Percentiles rank a stretch among this genome's conserved stretches.
These are phyloP conservation scores for Liposcelis brunnea DNA, from an alignment of 2,888 invertebrate genomes.

Conservation along the genomic window DNA sequence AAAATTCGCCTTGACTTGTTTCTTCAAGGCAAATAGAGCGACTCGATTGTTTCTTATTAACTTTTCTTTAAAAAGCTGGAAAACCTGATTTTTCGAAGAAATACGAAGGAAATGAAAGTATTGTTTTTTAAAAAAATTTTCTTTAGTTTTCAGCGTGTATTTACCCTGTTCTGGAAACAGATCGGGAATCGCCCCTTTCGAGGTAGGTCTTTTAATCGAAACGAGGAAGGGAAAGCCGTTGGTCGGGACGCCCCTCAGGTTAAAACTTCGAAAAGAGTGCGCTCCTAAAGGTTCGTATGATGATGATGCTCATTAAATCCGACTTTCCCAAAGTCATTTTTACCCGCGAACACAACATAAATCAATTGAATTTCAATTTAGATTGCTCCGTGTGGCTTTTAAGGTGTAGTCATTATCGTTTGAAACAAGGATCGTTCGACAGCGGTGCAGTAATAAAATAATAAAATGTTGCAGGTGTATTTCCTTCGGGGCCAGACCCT, in stretches of 20 bases:
- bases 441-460: neutral
- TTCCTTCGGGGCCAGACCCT: slow-evolving; percentile 57
- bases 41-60: too few relatives aligned
- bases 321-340: too few relatives aligned
- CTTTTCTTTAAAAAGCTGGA: too few relatives aligned
- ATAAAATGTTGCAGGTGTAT: slow-evolving; percentile 7
- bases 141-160: slow-evolving; percentile 69
- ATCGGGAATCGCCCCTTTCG: slow-evolving; percentile 75
- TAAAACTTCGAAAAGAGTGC: slow-evolving; percentile 84
- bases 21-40: too few relatives aligned
- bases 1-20: too few relatives aligned
- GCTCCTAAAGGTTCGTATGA: slow-evolving; percentile 73
- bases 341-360: too few relatives aligned
- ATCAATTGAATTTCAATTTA: too few relatives aligned
- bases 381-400: too few relatives aligned
- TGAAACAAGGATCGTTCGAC: too few relatives aligned
- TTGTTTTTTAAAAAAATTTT: slow-evolving; percentile 11
- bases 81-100: neutral
- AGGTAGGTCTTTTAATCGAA: slow-evolving; percentile 69
- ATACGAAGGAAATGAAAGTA: neutral
- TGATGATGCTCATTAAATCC: too few relatives aligned
- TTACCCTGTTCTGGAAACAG: slow-evolving; percentile 75
- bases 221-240: slow-evolving; percentile 60
- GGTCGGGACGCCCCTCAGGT: slow-evolving; percentile 71
- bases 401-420: neutral